Conservation (phyloP, 2,113 vertebrate species). For the Nasalis larvatus region DNA sequence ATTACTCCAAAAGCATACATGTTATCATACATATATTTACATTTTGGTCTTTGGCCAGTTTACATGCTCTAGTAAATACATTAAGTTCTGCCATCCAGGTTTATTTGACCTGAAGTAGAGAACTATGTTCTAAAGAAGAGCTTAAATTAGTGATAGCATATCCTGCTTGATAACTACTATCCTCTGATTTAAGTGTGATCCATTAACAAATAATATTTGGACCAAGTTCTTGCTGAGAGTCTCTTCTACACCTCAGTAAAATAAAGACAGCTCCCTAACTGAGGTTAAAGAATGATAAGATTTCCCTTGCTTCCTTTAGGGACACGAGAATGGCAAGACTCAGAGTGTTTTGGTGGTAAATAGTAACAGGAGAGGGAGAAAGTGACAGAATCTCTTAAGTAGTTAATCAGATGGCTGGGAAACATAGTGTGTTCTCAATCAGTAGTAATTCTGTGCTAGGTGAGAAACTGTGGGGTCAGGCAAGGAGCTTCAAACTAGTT, state of each 20-base stretch:
- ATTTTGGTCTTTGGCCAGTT: background rate
- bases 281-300: background rate
- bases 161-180: background rate
- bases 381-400: background rate
- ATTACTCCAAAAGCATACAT: background rate
- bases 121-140: background rate
- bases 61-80: background rate
- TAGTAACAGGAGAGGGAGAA: background rate
- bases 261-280: background rate
- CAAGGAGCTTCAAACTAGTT: background rate
- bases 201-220: background rate
- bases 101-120: background rate
- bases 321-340: background rate
- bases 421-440: background rate
- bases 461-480: background rate
- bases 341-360: background rate
- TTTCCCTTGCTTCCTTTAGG: background rate
- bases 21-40: background rate
- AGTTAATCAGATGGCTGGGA: background rate
- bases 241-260: background rate
- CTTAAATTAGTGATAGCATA: background rate
- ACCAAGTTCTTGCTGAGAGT: background rate
- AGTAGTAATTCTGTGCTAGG: background rate
- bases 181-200: background rate
- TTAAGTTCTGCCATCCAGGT: background rate